Evolutionary conservation across 2,797 vertebrate species (phyloP), one percentile per base, ranked within the genome.

Genomic region (Chelon auratus): DNA sequence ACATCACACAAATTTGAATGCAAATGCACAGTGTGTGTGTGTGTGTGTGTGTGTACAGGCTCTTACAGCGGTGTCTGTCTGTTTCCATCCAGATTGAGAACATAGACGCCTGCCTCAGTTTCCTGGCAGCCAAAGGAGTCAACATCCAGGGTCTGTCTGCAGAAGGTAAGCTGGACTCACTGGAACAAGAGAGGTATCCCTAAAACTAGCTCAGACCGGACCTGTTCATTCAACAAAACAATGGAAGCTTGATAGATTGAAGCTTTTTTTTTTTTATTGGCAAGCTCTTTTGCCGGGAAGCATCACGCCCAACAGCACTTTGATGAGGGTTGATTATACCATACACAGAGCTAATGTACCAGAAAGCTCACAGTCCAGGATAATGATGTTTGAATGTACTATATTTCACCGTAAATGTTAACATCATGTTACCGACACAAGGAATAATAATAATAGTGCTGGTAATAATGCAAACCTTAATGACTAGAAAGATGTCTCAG

Each of bases 91-190:
- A 99, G 98, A 96, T 99, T 94, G 97, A 99, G 95, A 99, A 99
- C 93, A 99, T 99, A 78, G 96, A 99, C 73, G 95, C 95, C 13
- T 99, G 98, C 92, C 95, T 99, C 93, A 96, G 95, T 93, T 99
- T 99, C 94, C 93, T 99, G 94, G 97, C 96, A 93, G 97, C 97
- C 37, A 99, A 98, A 93, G 97, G 98, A 86, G 97, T 99, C 84
- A 99, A 98, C 93, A 97, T 98, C 93, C 98, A 99, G 93, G 98
- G 97, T 78, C 94, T 99, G 90, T 99, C 97, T 90, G 95, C 97
- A 63, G 97, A 99, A 95, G 98, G 98, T 99, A 92, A 96, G 94
- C 30, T 91, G 65, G 12, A 58, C 68, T 11, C 12, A 53, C 4
- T 22, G 40, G 47, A 69, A 47, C 47, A 4, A 24, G 18, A 53